Conservation (phyloP, 1,140 invertebrate genomes). For the Aethina tumida region DNA sequence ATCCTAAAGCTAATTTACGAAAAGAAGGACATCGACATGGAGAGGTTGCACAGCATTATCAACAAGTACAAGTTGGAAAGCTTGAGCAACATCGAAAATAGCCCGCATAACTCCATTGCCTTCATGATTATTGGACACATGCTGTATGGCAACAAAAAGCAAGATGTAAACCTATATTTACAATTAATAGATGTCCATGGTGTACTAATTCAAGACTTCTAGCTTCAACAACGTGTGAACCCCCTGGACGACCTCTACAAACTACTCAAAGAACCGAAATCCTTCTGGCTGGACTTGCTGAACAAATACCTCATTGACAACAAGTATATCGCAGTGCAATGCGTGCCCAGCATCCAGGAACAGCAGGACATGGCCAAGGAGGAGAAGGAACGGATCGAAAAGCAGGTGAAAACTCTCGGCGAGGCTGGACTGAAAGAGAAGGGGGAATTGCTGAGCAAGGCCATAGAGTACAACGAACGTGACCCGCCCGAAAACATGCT, state of each 20-base stretch:
- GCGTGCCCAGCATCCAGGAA: conserved; percentile 46
- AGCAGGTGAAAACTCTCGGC: conserved; percentile 54
- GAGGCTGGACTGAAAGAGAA: conserved; percentile 56
- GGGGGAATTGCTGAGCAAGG: conserved; percentile 49
- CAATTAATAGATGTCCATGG: neutral
- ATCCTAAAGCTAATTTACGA: conserved; percentile 44
- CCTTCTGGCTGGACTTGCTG: conserved; percentile 65
- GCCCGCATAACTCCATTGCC: conserved; percentile 64
- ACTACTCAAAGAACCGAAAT: conserved; percentile 48
- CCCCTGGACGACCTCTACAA: conserved; percentile 52
- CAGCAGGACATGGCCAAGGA: conserved; percentile 46
- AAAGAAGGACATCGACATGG: conserved; percentile 59
- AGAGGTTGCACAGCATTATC: conserved; percentile 60
- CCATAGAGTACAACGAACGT: conserved; percentile 69
- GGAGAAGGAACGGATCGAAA: conserved; percentile 55
- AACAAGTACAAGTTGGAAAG: conserved; percentile 61
- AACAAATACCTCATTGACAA: conserved; percentile 59
- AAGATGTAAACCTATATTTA: conserved; percentile 53
- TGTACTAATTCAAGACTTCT: conserved; percentile 14
- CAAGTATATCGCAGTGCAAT: conserved; percentile 42
- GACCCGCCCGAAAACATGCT: conserved; percentile 56
- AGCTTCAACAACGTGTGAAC: conserved; percentile 66
- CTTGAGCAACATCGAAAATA: conserved; percentile 61
- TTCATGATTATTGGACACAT: conserved; percentile 71
- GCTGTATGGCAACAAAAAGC: conserved; percentile 63